phyloP scores from a whole-genome alignment of 2,797 vertebrate genomes.

The Rallus crepitans region DNA sequence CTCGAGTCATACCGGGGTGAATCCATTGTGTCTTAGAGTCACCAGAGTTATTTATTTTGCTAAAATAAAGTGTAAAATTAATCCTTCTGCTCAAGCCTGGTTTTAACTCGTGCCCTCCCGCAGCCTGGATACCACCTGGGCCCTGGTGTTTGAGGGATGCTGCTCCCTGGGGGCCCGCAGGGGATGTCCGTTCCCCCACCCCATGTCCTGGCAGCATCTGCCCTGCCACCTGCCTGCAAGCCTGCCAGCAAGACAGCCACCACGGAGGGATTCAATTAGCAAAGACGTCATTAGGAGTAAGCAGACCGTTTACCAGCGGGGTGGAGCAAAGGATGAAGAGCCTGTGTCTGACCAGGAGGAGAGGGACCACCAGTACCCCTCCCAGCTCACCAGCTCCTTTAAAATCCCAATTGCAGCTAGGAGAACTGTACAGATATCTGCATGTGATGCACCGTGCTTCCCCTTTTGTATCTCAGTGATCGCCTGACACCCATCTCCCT shows the following conservation, averaged over 20 bases:
- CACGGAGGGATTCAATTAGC: not conserved
- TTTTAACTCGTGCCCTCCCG: not conserved
- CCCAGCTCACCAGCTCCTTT: not conserved
- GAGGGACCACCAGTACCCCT: not conserved
- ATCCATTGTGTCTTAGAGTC: rapidly evolving
- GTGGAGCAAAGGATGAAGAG: not conserved
- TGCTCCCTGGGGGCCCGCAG: rapidly evolving
- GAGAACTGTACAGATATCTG: not conserved
- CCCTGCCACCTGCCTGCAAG: not conserved
- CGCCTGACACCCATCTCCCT: not conserved
- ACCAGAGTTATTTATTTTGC: not conserved
- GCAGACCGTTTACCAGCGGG: not conserved
- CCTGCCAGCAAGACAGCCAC: not conserved
- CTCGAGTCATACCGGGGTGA: rapidly evolving
- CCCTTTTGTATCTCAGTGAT: not conserved
- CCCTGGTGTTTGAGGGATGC: not conserved
- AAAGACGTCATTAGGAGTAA: not conserved
- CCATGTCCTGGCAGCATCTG: not conserved
- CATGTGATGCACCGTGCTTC: not conserved
- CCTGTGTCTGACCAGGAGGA: not conserved
- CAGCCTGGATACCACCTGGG: rapidly evolving
- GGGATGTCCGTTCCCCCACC: not conserved
- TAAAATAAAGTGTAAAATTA: not conserved
- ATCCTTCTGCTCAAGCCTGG: not conserved
- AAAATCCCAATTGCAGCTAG: not conserved